Percentiles rank a stretch among this genome's conserved stretches.
Conservation (phyloP, 2,888 invertebrate species). For the Pemphredon lugubris region DNA sequence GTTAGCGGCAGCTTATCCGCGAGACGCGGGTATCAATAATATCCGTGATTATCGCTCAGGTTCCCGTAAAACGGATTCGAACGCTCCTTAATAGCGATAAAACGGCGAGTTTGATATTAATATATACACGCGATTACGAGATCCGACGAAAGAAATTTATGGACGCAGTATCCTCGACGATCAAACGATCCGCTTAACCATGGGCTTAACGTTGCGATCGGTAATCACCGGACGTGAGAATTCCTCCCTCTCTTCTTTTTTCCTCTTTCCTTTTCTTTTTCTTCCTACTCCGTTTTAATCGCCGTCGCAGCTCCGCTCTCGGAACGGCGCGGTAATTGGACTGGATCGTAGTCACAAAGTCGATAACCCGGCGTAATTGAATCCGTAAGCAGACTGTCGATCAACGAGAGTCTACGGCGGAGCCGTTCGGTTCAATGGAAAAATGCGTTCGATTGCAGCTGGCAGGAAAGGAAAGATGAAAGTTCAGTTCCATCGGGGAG, state of each 20-base stretch:
- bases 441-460: constrained; percentile 43
- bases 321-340: constrained; percentile 56
- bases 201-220: constrained; percentile 34
- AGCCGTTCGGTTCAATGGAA: constrained; percentile 32
- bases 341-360: constrained; percentile 62
- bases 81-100: constrained; percentile 23
- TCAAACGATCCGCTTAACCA: constrained; percentile 46
- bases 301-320: constrained; percentile 51
- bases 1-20: neutral
- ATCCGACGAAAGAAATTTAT: constrained; percentile 16
- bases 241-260: constrained; percentile 7
- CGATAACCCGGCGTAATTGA: constrained; percentile 64
- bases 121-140: constrained; percentile 14
- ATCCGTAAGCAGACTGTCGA: constrained; percentile 66
- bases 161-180: constrained; percentile 32
- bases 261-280: neutral
- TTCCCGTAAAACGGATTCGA: neutral
- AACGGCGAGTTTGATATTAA: constrained; percentile 23
- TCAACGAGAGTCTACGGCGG: constrained; percentile 46
- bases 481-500: constrained; percentile 14
- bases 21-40: neutral
- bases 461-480: constrained; percentile 51
- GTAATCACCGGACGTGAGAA: constrained; percentile 52
- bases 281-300: constrained; percentile 49
- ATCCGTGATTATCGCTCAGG: neutral